Conservation (phyloP, 2,797 vertebrate genomes). For the Sebastes reedi region DNA sequence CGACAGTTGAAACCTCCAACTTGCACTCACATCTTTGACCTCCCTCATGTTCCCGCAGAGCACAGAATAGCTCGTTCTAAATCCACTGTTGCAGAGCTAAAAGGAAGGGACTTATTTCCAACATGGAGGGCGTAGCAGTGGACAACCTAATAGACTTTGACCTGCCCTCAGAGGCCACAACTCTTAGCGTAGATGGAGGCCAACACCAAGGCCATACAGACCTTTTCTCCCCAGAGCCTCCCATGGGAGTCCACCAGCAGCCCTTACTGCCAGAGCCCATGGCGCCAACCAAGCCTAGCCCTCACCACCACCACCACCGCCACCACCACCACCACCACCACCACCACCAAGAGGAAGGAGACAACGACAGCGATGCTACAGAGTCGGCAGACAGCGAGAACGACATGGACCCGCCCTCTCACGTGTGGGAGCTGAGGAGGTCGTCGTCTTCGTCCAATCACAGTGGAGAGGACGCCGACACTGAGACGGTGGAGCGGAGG, state of each 20-base stretch:
- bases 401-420: slow-evolving; percentile 83
- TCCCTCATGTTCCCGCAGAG: slow-evolving; percentile 26
- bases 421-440: slow-evolving; percentile 79
- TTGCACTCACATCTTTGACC: not conserved
- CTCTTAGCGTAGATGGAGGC: slow-evolving; percentile 17
- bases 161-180: slow-evolving; percentile 55
- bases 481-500: slow-evolving; percentile 77
- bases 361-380: slow-evolving; percentile 89
- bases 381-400: slow-evolving; percentile 96
- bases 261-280: slow-evolving; percentile 69
- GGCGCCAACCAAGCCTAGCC: slow-evolving; percentile 39
- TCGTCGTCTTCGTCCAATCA: slow-evolving; percentile 92
- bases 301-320: slow-evolving; percentile 7
- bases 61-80: slow-evolving; percentile 5
- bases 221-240: slow-evolving; percentile 72
- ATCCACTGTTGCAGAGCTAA: not conserved
- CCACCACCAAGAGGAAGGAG: slow-evolving; percentile 42
- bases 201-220: slow-evolving; percentile 45
- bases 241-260: slow-evolving; percentile 43
- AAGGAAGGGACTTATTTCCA: not conserved
- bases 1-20: not conserved
- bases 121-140: slow-evolving; percentile 88
- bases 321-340: slow-evolving; percentile 31
- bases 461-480: slow-evolving; percentile 84
- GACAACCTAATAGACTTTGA: slow-evolving; percentile 91